Percentiles rank a stretch among this genome's conserved stretches.
Evolutionary conservation across 1,140 invertebrate species (phyloP).

Genomic region (Sitobion miscanthi): DNA sequence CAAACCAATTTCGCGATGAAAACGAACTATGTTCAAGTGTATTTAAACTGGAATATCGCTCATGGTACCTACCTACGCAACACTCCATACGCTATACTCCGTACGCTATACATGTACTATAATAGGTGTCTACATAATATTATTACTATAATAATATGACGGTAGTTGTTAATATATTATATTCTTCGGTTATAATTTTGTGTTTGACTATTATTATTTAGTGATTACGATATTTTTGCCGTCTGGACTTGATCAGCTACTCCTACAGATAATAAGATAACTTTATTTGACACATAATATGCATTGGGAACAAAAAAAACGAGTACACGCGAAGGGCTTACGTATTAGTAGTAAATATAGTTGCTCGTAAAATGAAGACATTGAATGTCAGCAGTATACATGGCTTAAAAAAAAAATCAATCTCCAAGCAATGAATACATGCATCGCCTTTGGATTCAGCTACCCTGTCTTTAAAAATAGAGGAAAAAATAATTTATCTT

Average conservation of each 20-base stretch:
- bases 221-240: background rate
- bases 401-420: background rate
- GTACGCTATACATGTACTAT: background rate
- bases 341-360: background rate
- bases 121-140: no score
- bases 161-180: background rate
- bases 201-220: background rate
- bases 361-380: background rate
- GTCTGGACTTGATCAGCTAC: no score
- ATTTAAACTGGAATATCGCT: background rate
- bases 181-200: background rate
- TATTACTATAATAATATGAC: background rate
- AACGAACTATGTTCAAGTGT: background rate
- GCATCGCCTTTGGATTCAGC: background rate
- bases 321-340: background rate
- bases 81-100: background rate
- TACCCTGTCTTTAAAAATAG: background rate
- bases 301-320: background rate
- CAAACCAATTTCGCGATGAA: background rate
- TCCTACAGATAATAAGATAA: background rate
- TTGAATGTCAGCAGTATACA: background rate
- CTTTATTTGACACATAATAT: background rate
- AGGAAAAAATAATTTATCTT: background rate
- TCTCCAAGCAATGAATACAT: background rate
- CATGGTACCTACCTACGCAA: background rate